These are phyloP conservation scores for Caenorhabditis brenneri DNA, from an alignment of 1,140 invertebrate genomes.

Conservation along the genomic window DNA sequence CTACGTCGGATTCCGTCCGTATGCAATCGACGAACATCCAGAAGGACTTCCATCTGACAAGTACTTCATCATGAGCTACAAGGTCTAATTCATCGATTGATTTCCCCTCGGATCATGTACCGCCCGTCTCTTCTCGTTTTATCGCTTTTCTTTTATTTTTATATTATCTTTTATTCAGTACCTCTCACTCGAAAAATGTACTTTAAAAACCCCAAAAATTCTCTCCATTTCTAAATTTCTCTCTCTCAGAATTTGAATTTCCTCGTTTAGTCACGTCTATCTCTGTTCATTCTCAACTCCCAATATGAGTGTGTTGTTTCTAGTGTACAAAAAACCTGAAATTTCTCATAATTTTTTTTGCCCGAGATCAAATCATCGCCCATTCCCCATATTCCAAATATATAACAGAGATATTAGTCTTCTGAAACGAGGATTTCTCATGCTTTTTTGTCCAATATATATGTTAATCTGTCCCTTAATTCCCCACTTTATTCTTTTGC, in stretches of 20 bases:
- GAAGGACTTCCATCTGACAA: background rate
- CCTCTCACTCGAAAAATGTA: background rate
- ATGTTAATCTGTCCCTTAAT: background rate
- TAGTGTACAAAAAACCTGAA: background rate
- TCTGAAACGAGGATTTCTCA: background rate
- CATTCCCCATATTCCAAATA: background rate
- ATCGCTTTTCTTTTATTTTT: background rate
- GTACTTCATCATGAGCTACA: constrained; percentile 52
- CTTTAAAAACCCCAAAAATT: constrained; percentile 12
- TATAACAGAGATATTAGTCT: background rate
- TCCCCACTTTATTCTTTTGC: background rate
- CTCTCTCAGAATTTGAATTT: background rate
- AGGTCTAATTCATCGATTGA: constrained; percentile 26
- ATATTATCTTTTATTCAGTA: background rate
- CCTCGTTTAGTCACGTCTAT: background rate
- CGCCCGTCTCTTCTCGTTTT: constrained; percentile 15
- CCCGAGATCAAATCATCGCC: background rate
- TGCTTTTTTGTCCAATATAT: background rate
- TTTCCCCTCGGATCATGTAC: background rate
- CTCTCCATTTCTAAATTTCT: background rate
- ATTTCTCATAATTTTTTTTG: background rate
- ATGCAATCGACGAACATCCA: constrained; percentile 46
- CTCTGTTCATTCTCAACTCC: background rate
- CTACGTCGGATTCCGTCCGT: constrained; percentile 52
- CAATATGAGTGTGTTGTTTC: no score